phyloP scores from a whole-genome alignment of 2,797 vertebrate genomes.

The Kryptolebias ocellatus region DNA sequence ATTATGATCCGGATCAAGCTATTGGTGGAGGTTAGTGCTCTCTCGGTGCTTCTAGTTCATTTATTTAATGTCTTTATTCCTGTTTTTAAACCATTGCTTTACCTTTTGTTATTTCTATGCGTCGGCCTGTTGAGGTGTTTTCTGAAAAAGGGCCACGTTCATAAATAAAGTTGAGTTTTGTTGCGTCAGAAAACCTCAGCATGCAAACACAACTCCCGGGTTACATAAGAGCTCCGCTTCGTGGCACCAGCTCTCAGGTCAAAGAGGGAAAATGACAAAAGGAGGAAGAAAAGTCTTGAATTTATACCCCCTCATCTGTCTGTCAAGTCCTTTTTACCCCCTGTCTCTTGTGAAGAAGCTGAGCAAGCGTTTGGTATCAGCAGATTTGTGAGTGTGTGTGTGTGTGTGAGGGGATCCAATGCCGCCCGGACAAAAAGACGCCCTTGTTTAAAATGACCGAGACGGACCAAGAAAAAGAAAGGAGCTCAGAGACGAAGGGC shows the following conservation, averaged over 20 bases:
- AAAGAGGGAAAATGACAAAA: conserved; percentile 21
- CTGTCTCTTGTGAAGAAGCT: conserved; percentile 29
- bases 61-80: too few relatives aligned
- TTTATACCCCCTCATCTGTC: conserved; percentile 37
- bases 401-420: conserved; percentile 34
- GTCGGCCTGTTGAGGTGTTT: too few relatives aligned
- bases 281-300: conserved; percentile 4
- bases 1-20: too few relatives aligned
- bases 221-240: conserved; percentile 30
- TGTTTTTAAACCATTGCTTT: too few relatives aligned
- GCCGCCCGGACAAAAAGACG: conserved; percentile 56
- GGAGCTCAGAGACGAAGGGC: conserved; percentile 1
- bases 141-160: too few relatives aligned
- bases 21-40: too few relatives aligned
- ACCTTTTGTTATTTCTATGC: too few relatives aligned
- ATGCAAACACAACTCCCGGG: not conserved
- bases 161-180: too few relatives aligned
- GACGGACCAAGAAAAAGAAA: not conserved
- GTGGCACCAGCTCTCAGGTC: conserved; percentile 27
- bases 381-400: conserved; percentile 36
- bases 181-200: conserved; percentile 33
- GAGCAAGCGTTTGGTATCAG: conserved; percentile 54
- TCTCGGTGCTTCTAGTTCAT: too few relatives aligned
- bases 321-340: conserved; percentile 35
- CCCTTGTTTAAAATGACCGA: conserved; percentile 46